phyloP scores from a whole-genome alignment of 2,888 invertebrate species.

The Lamellibrachia satsuma region DNA sequence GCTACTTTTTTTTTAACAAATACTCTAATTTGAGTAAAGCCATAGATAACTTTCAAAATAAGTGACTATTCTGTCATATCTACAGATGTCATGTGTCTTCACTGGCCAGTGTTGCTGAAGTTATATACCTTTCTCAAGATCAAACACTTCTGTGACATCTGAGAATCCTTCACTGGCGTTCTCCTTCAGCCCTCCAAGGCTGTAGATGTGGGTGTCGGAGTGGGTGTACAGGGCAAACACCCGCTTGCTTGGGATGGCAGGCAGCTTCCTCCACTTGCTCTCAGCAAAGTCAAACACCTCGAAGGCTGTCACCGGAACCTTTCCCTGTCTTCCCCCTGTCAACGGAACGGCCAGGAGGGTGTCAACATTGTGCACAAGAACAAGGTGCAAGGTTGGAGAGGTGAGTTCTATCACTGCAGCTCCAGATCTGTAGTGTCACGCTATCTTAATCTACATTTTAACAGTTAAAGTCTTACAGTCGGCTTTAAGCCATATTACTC shows the following conservation, averaged over 20 bases:
- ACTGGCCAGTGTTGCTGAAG: neutral
- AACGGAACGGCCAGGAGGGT: neutral
- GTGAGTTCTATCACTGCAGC: too few species aligned
- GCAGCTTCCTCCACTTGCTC: constrained; percentile 55
- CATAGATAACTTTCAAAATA: too few species aligned
- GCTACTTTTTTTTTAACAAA: too few species aligned
- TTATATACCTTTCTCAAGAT: constrained; percentile 53
- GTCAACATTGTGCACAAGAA: too few species aligned
- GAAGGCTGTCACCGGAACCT: constrained; percentile 55
- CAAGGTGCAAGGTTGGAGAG: too few species aligned
- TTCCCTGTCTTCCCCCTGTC: constrained; percentile 62
- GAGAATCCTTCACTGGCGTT: constrained; percentile 59
- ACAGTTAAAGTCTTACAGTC: too few species aligned
- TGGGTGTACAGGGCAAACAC: constrained; percentile 61
- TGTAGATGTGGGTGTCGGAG: constrained; percentile 56
- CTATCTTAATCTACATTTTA: too few species aligned
- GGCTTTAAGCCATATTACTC: too few species aligned
- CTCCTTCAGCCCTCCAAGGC: constrained; percentile 60
- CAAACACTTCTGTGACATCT: constrained; percentile 58
- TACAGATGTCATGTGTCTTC: neutral
- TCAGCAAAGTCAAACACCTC: constrained; percentile 59
- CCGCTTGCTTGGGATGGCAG: constrained; percentile 58
- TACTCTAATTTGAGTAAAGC: too few species aligned
- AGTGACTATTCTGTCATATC: neutral
- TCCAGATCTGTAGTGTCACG: too few species aligned